Base-by-base conservation (phyloP, 2,113 vertebrate genomes). In the Rhynchomys soricoides region DNA sequence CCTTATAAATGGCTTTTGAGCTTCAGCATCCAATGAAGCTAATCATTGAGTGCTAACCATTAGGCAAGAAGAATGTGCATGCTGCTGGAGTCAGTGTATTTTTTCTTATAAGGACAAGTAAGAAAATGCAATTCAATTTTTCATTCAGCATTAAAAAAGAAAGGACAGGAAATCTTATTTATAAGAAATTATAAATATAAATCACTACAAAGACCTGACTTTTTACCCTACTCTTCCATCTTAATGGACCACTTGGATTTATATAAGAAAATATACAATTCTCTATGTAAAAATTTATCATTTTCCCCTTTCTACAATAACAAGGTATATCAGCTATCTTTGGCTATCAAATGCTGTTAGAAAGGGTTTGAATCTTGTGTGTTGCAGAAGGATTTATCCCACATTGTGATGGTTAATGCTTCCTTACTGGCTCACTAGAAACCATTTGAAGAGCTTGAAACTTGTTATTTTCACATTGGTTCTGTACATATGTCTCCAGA, bases 401-500 rank as follows among this genome's bases (percentile, higher is more conserved):
- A 95, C 86, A 34, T 50, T 93, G 52, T 21, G 90, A 78, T 93
- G 6, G 43, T 57, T 88, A 34, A 66, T 81, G 24, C 74, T 97
- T 71, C 64, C 52, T 96, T 45, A 62, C n/a, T 92, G 85, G 89
- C 62, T 97, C 68, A 93, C n/a, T 93, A 96, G 81, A 94, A 96
- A 52, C 85, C 73, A 95, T 95, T 93, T 96, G 89, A 98, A 96
- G 95, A 95, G 90, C 93, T 95, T 92, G 95, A 97, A 97, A 94
- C 93, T 97, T 97, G 94, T 96, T 94, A 98, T 97, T 98, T 97
- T 93, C 95, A 75, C 86, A 96, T 73, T 91, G 29, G 90, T 93
- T 52, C 95, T 85, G 95, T 97, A 66, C 96, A 91, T 94, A 77
- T 96, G 26, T 97, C 97, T 96, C 92, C 78, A 97, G 97, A 97